Conservation (phyloP, 2,888 invertebrate genomes). For the Chrysomela aeneicollis region DNA sequence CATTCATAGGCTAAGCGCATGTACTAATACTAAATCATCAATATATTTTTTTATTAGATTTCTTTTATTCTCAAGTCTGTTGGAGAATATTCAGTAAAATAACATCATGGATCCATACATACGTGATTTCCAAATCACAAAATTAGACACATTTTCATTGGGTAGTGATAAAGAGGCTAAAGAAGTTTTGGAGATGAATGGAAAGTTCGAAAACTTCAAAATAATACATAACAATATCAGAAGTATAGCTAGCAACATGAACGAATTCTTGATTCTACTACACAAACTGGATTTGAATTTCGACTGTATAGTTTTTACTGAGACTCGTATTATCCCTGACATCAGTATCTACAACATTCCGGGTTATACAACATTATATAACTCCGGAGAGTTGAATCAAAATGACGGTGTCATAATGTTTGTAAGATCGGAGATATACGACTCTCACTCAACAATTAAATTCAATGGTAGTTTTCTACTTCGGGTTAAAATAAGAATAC, state of each 20-base stretch:
- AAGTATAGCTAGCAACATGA: neutral
- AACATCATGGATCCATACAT: neutral
- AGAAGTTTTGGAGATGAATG: neutral
- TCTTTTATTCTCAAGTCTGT: no score
- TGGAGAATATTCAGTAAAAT: no score
- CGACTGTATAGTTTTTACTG: conserved; percentile 15
- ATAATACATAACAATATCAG: conserved; percentile 10
- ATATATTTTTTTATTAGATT: no score
- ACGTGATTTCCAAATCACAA: neutral
- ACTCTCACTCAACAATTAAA: no score
- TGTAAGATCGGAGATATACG: no score
- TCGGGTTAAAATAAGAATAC: no score
- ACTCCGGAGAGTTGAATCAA: no score
- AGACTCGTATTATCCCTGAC: conserved; percentile 7
- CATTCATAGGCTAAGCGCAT: neutral
- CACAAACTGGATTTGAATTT: neutral
- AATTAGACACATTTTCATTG: conserved; percentile 1
- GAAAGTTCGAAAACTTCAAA: neutral
- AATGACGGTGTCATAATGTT: no score
- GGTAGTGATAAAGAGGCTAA: conserved; percentile 1
- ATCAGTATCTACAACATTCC: conserved; percentile 2
- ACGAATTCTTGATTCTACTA: neutral
- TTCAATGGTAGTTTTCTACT: no score
- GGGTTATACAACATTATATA: conserved; percentile 13
- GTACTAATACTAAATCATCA: no score